Conservation (phyloP, 2,888 invertebrate species). For the Dolichomitus sp. region DNA sequence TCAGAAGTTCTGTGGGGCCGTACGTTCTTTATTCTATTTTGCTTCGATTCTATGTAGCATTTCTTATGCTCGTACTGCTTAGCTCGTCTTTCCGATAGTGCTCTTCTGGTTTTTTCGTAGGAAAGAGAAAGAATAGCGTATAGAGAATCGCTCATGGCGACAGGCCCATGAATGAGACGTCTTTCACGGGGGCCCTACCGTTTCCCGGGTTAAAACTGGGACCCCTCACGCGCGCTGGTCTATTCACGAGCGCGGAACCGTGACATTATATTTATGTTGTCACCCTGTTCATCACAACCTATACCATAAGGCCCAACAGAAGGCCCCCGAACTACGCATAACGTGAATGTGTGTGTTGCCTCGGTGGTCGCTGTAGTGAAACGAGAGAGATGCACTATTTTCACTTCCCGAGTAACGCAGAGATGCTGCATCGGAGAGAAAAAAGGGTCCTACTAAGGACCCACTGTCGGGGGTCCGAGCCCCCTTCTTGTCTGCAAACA, state of each 20-base stretch:
- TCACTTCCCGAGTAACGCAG: conserved; percentile 53
- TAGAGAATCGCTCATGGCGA: conserved; percentile 54
- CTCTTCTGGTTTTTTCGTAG: conserved; percentile 35
- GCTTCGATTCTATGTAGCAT: neutral
- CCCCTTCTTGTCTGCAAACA: conserved; percentile 82
- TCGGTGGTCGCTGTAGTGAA: conserved; percentile 64
- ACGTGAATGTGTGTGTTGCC: conserved; percentile 18
- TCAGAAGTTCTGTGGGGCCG: conserved; percentile 40
- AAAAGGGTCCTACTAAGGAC: conserved; percentile 55
- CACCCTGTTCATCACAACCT: conserved; percentile 80
- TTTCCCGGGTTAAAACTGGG: conserved; percentile 35
- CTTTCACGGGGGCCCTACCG: conserved; percentile 64
- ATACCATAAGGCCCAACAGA: conserved; percentile 43
- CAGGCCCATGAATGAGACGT: conserved; percentile 44
- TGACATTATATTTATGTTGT: conserved; percentile 86
- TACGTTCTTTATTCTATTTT: conserved; percentile 55
- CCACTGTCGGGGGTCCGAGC: conserved; percentile 76
- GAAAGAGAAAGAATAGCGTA: conserved; percentile 30
- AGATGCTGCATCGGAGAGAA: conserved; percentile 47
- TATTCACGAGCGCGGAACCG: conserved; percentile 84
- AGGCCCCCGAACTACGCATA: conserved; percentile 19
- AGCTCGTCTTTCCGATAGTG: conserved; percentile 15
- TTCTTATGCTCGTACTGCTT: conserved; percentile 29
- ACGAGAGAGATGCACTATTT: conserved; percentile 40
- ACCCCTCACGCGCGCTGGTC: conserved; percentile 24